phyloP scores from a whole-genome alignment of 2,888 invertebrate genomes.

The Proisotoma minuta region DNA sequence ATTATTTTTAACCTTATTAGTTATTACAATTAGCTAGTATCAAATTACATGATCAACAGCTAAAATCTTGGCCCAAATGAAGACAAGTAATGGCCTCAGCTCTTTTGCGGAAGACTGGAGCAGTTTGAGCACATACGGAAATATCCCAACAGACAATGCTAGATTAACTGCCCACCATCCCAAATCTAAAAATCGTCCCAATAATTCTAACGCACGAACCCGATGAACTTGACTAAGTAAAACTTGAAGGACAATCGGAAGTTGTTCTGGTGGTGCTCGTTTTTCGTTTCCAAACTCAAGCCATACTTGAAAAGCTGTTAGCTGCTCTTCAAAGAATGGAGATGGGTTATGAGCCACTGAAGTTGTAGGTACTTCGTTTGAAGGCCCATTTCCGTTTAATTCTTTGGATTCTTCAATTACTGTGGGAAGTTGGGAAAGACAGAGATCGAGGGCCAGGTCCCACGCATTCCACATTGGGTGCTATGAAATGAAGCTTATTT shows the following conservation, averaged over 20 bases:
- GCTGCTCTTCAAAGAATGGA: slow-evolving; percentile 90
- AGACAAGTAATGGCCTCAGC: slow-evolving; percentile 84
- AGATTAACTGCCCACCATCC: slow-evolving; percentile 94
- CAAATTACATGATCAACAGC: slow-evolving; percentile 84
- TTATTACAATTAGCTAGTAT: not conserved
- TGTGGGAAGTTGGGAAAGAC: slow-evolving; percentile 80
- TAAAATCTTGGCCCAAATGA: slow-evolving; percentile 98
- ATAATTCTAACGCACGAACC: slow-evolving; percentile 84
- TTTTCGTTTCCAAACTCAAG: slow-evolving; percentile 71
- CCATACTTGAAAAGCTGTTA: slow-evolving; percentile 97
- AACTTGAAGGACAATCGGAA: slow-evolving; percentile 79
- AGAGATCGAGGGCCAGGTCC: slow-evolving; percentile 94
- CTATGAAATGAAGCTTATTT: slow-evolving; percentile 50
- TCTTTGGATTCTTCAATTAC: slow-evolving; percentile 59
- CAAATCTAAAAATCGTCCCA: slow-evolving; percentile 87
- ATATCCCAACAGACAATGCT: slow-evolving; percentile 94
- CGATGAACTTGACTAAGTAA: slow-evolving; percentile 69
- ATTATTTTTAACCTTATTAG: not conserved
- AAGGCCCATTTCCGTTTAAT: slow-evolving; percentile 2
- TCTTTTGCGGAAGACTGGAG: slow-evolving; percentile 92
- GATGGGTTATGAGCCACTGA: slow-evolving; percentile 58
- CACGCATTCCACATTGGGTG: slow-evolving; percentile 96
- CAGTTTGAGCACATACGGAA: slow-evolving; percentile 95
- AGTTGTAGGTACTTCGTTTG: not conserved
- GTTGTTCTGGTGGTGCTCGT: slow-evolving; percentile 86